Evolutionary conservation across 2,888 invertebrate species (phyloP), one percentile per base, ranked within the genome.

Genomic region (Drosophila sordidapex): DNA sequence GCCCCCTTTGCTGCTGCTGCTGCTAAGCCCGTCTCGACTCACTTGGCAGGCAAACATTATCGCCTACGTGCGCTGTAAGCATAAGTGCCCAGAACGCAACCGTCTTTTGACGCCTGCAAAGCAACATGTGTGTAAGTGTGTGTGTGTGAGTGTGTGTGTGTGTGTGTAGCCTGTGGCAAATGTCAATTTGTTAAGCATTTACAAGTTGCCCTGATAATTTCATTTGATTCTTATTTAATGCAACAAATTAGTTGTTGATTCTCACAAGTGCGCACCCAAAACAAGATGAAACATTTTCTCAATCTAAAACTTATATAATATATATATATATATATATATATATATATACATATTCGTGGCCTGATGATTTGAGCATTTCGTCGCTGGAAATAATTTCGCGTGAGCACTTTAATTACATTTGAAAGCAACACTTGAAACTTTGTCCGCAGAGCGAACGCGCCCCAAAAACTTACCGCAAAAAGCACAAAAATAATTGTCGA

Each of bases 171-270:
- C 40, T 53, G 70, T 65, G 75, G 78, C 73, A 83, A 86, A 87
- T 78, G 88, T 84, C 90, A 88, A 91, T 91, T 91, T 92, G 90
- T 88, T 81, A 83, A 89, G 81, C 91, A 87, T 91, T 91, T 86
- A 90, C 91, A 90, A 89, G 90, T 89, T 91, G 89, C 82, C 76
- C 83, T 79, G 90, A 82, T 89, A 86, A 91, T 90, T 91, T 91
- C 83, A 90, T 91, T 91, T 90, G 90, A 87, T 89, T 90, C 89
- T 89, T 87, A 90, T 90, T 85, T 87, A 70, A 86, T 74, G 82
- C 90, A 83, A 82, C 89, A 91, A 91, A 91, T 90, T 89, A 89
- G 83, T 82, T 89, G 89, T 82, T 87, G 85, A 81, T 87, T 65
- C 58, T 52, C 33, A 36, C 29, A 29, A 68, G 49, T 21, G 31